Base-by-base conservation (phyloP, 2,888 invertebrate genomes). In the Pollenia labialis region DNA sequence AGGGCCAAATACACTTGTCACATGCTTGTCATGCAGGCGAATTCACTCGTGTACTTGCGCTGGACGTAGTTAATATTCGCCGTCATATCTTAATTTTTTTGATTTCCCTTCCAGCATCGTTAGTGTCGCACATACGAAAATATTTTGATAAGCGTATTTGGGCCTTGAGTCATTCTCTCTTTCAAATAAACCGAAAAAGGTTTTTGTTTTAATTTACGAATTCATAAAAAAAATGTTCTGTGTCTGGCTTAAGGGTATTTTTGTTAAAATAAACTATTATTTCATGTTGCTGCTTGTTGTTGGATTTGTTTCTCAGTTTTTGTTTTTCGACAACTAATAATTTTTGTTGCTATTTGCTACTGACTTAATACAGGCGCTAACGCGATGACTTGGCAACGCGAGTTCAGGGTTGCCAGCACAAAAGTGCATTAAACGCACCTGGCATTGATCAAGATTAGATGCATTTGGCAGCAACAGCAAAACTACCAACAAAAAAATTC, bases 361-460 rank as follows among this genome's bases (percentile, higher is more conserved):
- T 74, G 69, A 60, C 46, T 66, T 52, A 56, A 54, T 72, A 40
- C 40, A 42, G 16, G n/a, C 46, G 58, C 80, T 76, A 56, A 32
- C 32, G 62, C 72, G 81, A 72, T 87, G 85, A 85, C 79, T 87
- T 85, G 79, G 81, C 81, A 79, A 87, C 80, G 64, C 80, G 87
- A 87, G 85, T 85, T 87, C 87, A 87, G 81, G 85, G 87, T 87
- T 87, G 87, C 82, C 79, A 81, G 79, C 75, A 18, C 79, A 77
- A 88, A 87, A 89, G 89, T 89, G 89, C 89, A 89, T 89, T 89
- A 89, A 89, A 89, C 89, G 89, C 89, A 89, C 89, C 89, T 89
- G 89, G 89, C 89, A 89, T 89, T 89, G 89, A 89, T 88, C 88
- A 89, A 89, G 89, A 88, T 89, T 89, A 89, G 85, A 89, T 87